Conservation (phyloP, 2,888 invertebrate species). For the Ornithoptera alexandrae region DNA sequence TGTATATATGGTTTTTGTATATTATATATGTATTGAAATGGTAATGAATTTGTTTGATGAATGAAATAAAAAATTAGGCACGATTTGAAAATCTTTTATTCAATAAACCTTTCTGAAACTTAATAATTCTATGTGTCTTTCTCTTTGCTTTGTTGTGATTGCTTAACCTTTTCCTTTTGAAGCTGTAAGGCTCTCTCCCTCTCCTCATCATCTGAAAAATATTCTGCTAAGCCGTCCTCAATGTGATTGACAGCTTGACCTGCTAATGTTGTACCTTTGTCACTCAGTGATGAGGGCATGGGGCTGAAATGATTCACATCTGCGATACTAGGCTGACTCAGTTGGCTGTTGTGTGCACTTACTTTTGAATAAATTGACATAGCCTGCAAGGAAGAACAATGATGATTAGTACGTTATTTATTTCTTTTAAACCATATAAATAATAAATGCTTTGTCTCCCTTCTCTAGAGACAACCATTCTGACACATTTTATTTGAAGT, state of each 20-base stretch:
- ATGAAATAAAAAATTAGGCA: slow-evolving; percentile 17
- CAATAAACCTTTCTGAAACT: slow-evolving; percentile 48
- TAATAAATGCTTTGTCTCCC: too few relatives aligned
- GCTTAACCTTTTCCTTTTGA: slow-evolving; percentile 61
- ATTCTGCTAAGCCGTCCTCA: slow-evolving; percentile 67
- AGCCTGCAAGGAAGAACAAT: slow-evolving; percentile 62
- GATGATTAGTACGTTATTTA: too few relatives aligned
- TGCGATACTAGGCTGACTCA: slow-evolving; percentile 45
- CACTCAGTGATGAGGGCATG: slow-evolving; percentile 56
- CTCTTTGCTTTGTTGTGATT: slow-evolving; percentile 55
- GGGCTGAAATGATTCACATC: slow-evolving; percentile 53
- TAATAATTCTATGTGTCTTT: slow-evolving; percentile 60
- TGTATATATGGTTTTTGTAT: neutral
- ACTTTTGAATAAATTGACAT: slow-evolving; percentile 82
- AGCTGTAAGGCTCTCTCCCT: slow-evolving; percentile 63
- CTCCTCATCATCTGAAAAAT: slow-evolving; percentile 77
- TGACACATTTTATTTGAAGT: too few relatives aligned
- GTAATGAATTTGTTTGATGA: neutral
- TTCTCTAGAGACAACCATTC: too few relatives aligned
- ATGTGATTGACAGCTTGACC: slow-evolving; percentile 54
- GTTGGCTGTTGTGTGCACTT: slow-evolving; percentile 59
- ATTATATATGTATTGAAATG: slow-evolving; percentile 20
- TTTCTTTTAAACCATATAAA: neutral
- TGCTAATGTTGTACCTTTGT: slow-evolving; percentile 59
- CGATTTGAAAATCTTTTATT: slow-evolving; percentile 42